These are phyloP conservation scores for Platycnemis pennipes DNA, from an alignment of 2,888 invertebrate species.

Conservation along the genomic window DNA sequence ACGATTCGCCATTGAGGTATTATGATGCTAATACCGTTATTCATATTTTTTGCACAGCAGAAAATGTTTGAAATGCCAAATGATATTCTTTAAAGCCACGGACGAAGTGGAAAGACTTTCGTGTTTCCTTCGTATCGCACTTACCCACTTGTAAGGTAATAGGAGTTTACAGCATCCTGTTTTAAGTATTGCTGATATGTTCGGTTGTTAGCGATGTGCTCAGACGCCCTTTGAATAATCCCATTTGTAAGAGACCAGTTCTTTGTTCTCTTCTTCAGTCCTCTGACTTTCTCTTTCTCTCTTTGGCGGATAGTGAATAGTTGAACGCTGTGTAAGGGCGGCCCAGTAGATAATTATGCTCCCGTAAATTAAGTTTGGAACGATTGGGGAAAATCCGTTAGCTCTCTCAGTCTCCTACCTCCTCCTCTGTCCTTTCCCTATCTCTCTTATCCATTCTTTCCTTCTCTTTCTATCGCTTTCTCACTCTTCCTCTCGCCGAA, in stretches of 20 bases:
- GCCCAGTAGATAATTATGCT: conserved; percentile 24
- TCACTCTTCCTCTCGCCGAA: background rate
- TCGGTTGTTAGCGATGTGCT: background rate
- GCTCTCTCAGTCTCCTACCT: background rate
- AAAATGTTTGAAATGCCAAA: too few relatives aligned
- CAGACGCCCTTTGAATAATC: conserved; percentile 8
- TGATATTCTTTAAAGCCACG: too few relatives aligned
- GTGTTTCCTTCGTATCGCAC: too few relatives aligned
- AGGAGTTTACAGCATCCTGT: background rate
- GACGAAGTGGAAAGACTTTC: too few relatives aligned
- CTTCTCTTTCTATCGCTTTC: background rate
- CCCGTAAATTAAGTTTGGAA: conserved; percentile 39
- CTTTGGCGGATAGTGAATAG: background rate
- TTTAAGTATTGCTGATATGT: background rate
- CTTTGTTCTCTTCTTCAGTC: background rate
- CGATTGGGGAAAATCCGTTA: background rate
- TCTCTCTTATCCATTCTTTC: background rate
- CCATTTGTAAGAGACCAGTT: background rate
- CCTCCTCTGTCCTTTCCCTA: background rate
- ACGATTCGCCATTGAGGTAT: too few relatives aligned
- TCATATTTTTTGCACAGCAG: too few relatives aligned
- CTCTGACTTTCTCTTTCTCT: background rate
- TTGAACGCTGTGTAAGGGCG: background rate
- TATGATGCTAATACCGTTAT: too few relatives aligned
- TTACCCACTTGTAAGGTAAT: background rate